Evolutionary conservation across 2,888 invertebrate species (phyloP).

Genomic region (Psylliodes chrysocephalus): DNA sequence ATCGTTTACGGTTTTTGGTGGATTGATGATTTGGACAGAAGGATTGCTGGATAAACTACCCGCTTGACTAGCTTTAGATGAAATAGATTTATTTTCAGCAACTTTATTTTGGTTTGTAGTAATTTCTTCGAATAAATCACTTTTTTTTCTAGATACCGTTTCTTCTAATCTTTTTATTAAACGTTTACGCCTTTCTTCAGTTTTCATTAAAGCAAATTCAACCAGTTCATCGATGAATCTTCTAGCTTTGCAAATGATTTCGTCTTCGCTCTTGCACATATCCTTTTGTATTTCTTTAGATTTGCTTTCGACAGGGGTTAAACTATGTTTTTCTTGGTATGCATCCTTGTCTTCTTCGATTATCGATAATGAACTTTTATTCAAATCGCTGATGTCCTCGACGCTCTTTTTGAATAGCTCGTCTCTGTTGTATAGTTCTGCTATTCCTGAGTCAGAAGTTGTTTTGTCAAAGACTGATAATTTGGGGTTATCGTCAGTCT

Average conservation of each 20-base stretch:
- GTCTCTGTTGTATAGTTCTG: background rate
- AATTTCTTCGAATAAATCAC: no score
- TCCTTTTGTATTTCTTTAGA: background rate
- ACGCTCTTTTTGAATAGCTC: background rate
- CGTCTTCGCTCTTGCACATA: background rate
- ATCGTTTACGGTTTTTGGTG: no score
- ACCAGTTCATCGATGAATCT: background rate
- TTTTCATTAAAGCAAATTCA: no score
- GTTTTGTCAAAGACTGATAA: background rate
- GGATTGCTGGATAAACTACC: no score
- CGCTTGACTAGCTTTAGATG: no score
- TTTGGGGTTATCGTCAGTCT: no score
- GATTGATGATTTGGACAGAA: no score
- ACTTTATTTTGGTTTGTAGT: no score
- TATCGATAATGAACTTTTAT: background rate
- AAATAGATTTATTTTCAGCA: no score
- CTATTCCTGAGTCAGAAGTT: background rate
- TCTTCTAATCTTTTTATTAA: no score
- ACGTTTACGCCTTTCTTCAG: no score
- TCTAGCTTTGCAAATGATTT: background rate
- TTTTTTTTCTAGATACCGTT: no score
- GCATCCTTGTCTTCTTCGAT: background rate
- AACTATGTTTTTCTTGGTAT: background rate
- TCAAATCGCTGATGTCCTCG: background rate
- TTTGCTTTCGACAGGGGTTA: background rate